These are phyloP conservation scores for Ispidina picta DNA, from an alignment of 2,797 vertebrate genomes.

Conservation along the genomic window DNA sequence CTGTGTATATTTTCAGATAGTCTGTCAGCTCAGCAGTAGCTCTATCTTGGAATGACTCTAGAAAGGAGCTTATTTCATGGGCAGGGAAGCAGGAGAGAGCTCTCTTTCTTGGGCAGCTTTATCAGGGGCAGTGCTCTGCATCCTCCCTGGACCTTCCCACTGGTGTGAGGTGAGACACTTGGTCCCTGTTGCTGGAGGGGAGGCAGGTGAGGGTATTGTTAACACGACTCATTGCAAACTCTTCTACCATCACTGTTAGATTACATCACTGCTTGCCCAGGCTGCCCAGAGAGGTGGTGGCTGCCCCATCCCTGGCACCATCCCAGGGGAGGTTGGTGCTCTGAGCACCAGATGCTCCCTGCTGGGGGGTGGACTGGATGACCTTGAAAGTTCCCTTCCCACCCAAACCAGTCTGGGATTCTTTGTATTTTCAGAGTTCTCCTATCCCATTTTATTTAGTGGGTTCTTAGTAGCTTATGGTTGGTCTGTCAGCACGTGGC, in stretches of 20 bases:
- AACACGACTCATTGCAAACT: neutral
- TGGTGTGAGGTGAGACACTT: neutral
- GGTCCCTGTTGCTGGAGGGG: neutral
- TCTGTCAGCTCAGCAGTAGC: neutral
- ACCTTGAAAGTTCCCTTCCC: neutral
- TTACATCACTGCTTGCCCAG: neutral
- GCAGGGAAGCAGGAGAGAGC: neutral
- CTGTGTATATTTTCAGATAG: neutral
- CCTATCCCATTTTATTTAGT: neutral
- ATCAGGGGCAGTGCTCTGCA: neutral
- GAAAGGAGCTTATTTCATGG: neutral
- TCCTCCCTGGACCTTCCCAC: neutral
- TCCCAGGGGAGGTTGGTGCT: neutral
- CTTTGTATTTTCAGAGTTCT: neutral
- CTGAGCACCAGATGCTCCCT: neutral
- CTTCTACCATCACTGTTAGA: neutral
- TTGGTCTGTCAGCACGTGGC: neutral
- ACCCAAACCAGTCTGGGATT: neutral
- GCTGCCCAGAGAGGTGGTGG: neutral
- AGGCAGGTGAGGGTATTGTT: neutral
- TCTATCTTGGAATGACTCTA: neutral
- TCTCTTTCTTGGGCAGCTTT: neutral
- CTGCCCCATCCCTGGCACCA: neutral
- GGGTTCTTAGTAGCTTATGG: neutral
- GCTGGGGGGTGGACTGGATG: neutral